Evolutionary conservation across 1,140 invertebrate genomes (phyloP).

Genomic region (Euura saliciscinereae): DNA sequence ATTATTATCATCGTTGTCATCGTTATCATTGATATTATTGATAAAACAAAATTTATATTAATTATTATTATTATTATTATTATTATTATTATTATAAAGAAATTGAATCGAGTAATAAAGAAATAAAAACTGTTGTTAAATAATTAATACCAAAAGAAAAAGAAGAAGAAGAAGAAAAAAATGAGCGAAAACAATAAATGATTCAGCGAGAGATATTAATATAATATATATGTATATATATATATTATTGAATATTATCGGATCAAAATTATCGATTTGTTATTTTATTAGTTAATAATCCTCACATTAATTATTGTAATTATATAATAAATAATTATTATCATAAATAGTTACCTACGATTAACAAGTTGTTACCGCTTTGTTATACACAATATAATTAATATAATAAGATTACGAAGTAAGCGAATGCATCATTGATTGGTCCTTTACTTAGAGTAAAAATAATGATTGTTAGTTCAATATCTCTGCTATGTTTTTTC

Average conservation of each 20-base stretch:
- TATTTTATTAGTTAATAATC: constrained; percentile 50
- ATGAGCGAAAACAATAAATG: constrained; percentile 11
- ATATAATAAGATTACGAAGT: constrained; percentile 53
- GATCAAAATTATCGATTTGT: constrained; percentile 36
- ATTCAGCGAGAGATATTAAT: constrained; percentile 8
- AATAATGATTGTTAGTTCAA: constrained; percentile 26
- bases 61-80: constrained; percentile 30
- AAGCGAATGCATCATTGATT: constrained; percentile 53
- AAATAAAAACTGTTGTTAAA: constrained; percentile 46
- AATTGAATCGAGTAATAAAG: constrained; percentile 49
- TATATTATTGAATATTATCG: constrained; percentile 9
- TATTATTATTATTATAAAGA: constrained; percentile 50
- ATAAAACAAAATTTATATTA: not conserved
- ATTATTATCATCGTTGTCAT: constrained; percentile 34
- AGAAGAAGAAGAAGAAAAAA: constrained; percentile 22
- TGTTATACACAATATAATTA: constrained; percentile 59
- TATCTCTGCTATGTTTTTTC: constrained; percentile 39
- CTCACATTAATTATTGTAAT: constrained; percentile 56
- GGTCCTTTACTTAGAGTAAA: constrained; percentile 42
- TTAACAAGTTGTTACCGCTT: constrained; percentile 59
- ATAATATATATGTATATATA: not conserved
- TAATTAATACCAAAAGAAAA: constrained; percentile 43
- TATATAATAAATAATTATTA: constrained; percentile 55
- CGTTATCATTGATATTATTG: not conserved
- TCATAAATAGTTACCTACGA: constrained; percentile 51